Evolutionary conservation across 1,140 invertebrate genomes (phyloP).

Genomic region (Aphidius ervi): DNA sequence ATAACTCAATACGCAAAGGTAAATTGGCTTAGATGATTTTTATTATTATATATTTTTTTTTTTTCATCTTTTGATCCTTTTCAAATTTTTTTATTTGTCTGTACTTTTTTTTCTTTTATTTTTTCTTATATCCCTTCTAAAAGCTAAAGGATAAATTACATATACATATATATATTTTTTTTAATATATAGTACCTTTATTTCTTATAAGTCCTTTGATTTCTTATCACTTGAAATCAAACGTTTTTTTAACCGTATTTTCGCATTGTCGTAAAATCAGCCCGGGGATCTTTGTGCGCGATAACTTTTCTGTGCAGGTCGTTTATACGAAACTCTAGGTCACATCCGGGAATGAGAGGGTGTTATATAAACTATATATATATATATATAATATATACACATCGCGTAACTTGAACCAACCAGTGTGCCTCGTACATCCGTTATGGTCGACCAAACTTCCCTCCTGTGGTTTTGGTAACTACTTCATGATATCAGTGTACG

Average conservation of each 20-base stretch:
- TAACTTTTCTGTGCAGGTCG: background rate
- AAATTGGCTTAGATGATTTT: constrained; percentile 20
- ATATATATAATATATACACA: background rate
- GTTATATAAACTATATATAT: background rate
- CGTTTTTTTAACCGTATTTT: constrained; percentile 15
- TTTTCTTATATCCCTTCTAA: too few relatives aligned
- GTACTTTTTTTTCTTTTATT: too few relatives aligned
- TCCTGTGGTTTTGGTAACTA: constrained; percentile 25
- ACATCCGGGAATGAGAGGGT: constrained; percentile 16
- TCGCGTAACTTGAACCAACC: constrained; percentile 26
- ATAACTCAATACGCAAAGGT: constrained; percentile 26
- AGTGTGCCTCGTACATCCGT: constrained; percentile 25
- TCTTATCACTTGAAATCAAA: constrained; percentile 4
- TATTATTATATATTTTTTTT: background rate
- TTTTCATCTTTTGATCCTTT: too few relatives aligned
- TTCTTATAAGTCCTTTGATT: too few relatives aligned
- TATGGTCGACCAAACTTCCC: constrained; percentile 30
- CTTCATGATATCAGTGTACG: constrained; percentile 19
- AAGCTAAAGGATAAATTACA: too few relatives aligned
- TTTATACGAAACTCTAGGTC: constrained; percentile 3
- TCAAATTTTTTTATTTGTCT: too few relatives aligned
- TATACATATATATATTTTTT: too few relatives aligned
- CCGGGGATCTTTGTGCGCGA: background rate
- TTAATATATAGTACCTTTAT: too few relatives aligned
- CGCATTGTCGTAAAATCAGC: background rate